Percentiles rank a stretch among this genome's conserved stretches.
Conservation (phyloP, 2,888 invertebrate species). For the Machimus rusticus region DNA sequence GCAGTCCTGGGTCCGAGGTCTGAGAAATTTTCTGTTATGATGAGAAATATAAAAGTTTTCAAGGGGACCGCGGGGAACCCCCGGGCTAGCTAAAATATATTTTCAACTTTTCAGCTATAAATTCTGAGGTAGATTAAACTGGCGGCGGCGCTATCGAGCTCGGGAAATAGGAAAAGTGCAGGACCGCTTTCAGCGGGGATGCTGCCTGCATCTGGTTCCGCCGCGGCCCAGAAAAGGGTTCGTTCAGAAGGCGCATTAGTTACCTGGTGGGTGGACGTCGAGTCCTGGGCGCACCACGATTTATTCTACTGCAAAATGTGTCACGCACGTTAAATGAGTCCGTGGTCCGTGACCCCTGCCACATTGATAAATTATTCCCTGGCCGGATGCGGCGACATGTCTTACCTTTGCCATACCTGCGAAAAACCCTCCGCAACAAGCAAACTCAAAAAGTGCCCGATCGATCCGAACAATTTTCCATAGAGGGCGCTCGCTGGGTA, state of each 20-base stretch:
- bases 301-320: neutral
- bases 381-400: neutral
- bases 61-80: neutral
- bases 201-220: neutral
- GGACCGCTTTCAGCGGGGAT: neutral
- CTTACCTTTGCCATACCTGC: neutral
- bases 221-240: neutral
- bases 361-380: neutral
- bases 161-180: neutral
- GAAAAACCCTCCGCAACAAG: neutral
- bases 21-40: neutral
- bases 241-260: no score
- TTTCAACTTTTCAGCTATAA: neutral
- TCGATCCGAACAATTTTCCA: neutral
- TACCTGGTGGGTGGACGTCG: neutral
- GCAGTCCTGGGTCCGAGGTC: neutral
- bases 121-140: constrained; percentile 7
- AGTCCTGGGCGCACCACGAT: neutral
- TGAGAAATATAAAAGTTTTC: constrained; percentile 10
- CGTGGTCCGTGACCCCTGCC: neutral
- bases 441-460: neutral
- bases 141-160: neutral
- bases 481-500: neutral
- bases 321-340: neutral
- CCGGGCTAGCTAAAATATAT: neutral